Conservation (phyloP, 1,140 invertebrate genomes). For the Lerema accius region DNA sequence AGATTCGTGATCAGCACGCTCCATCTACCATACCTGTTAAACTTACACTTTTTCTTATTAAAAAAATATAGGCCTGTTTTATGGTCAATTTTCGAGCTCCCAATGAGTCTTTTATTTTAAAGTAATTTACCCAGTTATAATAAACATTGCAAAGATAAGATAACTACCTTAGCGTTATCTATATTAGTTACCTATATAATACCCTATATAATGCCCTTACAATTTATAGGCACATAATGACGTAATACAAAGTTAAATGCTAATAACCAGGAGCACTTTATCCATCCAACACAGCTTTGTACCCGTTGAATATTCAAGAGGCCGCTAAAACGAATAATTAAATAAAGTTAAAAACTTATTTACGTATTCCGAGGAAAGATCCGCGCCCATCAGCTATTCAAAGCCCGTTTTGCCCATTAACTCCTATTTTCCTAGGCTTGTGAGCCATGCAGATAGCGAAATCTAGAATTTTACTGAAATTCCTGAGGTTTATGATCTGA, state of each 20-base stretch:
- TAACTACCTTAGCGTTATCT: no score
- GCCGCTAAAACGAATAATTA: slow-evolving; percentile 69
- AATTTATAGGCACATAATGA: slow-evolving; percentile 6
- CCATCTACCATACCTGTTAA: no score
- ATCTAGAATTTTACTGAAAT: not conserved
- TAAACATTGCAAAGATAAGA: no score
- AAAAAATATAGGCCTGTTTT: no score
- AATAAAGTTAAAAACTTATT: slow-evolving; percentile 74
- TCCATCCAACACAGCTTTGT: slow-evolving; percentile 35
- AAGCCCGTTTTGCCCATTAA: slow-evolving; percentile 67
- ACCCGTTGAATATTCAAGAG: slow-evolving; percentile 68
- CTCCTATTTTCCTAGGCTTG: slow-evolving; percentile 36
- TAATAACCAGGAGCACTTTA: slow-evolving; percentile 18
- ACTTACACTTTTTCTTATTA: no score
- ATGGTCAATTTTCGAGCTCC: no score
- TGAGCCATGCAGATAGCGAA: slow-evolving; percentile 6
- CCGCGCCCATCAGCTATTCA: slow-evolving; percentile 63
- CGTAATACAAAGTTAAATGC: slow-evolving; percentile 21
- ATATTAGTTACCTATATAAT: no score
- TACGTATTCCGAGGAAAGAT: slow-evolving; percentile 66
- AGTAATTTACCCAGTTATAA: no score
- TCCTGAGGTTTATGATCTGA: not conserved
- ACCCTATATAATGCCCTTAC: no score
- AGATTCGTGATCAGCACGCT: no score
- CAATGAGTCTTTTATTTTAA: no score